These are phyloP conservation scores for Lethrus apterus DNA, from an alignment of 1,140 invertebrate species.

Conservation along the genomic window DNA sequence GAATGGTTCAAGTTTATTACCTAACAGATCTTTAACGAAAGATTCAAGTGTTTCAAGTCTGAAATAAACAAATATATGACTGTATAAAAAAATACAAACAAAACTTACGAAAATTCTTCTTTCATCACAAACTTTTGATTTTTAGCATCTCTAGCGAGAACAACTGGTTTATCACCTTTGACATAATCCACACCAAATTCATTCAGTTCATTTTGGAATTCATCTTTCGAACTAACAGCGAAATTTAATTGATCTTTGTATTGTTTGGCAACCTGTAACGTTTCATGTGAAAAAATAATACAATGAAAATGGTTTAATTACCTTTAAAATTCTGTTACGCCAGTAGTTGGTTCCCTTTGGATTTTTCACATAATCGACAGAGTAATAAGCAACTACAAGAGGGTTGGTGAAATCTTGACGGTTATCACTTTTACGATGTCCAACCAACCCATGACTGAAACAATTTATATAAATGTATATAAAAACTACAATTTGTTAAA, in stretches of 20 bases:
- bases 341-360: slow-evolving; percentile 99
- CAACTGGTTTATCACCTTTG: slow-evolving; percentile 83
- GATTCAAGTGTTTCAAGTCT: slow-evolving; percentile 78
- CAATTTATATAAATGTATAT: slow-evolving; percentile 4
- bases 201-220: slow-evolving; percentile 88
- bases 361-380: slow-evolving; percentile 95
- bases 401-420: slow-evolving; percentile 81
- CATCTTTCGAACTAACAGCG: slow-evolving; percentile 85
- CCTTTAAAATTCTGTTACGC: slow-evolving; percentile 92
- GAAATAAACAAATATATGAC: slow-evolving; percentile 20
- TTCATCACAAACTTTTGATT: slow-evolving; percentile 87
- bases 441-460: slow-evolving; percentile 83
- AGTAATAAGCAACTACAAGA: slow-evolving; percentile 85
- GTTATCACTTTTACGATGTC: slow-evolving; percentile 80
- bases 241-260: slow-evolving; percentile 72
- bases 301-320: slow-evolving; percentile 22
- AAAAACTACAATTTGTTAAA: slow-evolving; percentile 6
- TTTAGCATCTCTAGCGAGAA: slow-evolving; percentile 72
- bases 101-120: slow-evolving; percentile 76
- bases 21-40: slow-evolving; percentile 84
- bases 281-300: slow-evolving; percentile 9
- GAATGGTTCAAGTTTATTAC: slow-evolving; percentile 81
- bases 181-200: slow-evolving; percentile 88
- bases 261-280: slow-evolving; percentile 70
- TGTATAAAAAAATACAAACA: slow-evolving; percentile 5